A percentile compares a stretch with the other conserved stretches of the same genome.
Evolutionary conservation across 2,888 invertebrate species (phyloP).

Genomic region (Drosophila affinis): DNA sequence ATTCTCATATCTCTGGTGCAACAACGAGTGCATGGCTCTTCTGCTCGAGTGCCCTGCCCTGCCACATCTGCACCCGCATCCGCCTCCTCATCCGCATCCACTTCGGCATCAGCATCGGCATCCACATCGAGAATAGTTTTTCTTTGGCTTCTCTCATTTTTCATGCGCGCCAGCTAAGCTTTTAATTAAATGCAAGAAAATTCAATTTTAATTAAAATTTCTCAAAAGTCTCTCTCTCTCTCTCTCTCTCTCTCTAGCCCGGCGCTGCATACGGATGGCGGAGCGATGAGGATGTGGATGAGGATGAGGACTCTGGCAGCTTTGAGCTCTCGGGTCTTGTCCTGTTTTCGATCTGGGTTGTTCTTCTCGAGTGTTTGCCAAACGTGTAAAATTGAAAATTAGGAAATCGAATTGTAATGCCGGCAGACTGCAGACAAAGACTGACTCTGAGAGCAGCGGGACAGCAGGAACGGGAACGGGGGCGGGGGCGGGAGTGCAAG

Average conservation of each 20-base stretch:
- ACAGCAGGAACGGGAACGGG: no score
- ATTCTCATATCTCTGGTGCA: conserved; percentile 70
- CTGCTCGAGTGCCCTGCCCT: conserved; percentile 65
- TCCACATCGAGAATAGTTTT: conserved; percentile 61
- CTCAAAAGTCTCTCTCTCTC: conserved; percentile 60
- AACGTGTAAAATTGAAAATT: conserved; percentile 79
- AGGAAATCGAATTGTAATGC: conserved; percentile 75
- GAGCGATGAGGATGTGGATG: conserved; percentile 16
- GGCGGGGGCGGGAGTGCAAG: no score
- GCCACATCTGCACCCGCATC: conserved; percentile 9
- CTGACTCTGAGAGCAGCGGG: conserved; percentile 2
- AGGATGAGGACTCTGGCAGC: conserved; percentile 30
- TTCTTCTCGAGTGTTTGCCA: conserved; percentile 70
- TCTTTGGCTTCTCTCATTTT: conserved; percentile 72
- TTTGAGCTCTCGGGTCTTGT: conserved; percentile 22
- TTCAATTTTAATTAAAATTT: conserved; percentile 79
- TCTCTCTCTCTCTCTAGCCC: conserved; percentile 52
- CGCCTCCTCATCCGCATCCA: not conserved
- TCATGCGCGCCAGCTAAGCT: conserved; percentile 75
- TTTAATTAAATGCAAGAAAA: conserved; percentile 79
- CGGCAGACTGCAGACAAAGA: conserved; percentile 27
- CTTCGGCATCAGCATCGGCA: not conserved
- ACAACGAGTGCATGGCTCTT: conserved; percentile 61
- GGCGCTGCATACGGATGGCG: conserved; percentile 25
- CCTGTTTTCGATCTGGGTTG: conserved; percentile 34